These are phyloP conservation scores for Caenorhabditis tropicalis DNA, from an alignment of 1,140 invertebrate species.

Conservation along the genomic window DNA sequence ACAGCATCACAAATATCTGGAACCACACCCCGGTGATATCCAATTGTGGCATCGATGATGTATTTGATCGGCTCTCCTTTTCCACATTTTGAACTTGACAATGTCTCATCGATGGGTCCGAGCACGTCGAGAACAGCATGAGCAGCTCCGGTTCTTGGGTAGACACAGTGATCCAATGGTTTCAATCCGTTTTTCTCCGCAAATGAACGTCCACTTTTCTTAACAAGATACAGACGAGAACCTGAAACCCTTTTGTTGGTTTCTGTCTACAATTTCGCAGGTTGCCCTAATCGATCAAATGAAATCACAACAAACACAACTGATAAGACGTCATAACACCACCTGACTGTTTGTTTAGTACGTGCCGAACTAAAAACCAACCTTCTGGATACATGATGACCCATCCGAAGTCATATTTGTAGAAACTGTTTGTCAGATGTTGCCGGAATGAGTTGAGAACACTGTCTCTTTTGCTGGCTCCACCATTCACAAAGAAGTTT, in stretches of 20 bases:
- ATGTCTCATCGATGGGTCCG: constrained; percentile 55
- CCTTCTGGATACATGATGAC: constrained; percentile 70
- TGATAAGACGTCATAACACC: constrained; percentile 29
- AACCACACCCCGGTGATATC: constrained; percentile 65
- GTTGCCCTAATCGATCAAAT: background rate
- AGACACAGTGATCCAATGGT: constrained; percentile 64
- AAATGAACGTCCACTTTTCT: constrained; percentile 60
- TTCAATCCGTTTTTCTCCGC: constrained; percentile 64
- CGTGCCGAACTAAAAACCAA: background rate
- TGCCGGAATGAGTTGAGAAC: constrained; percentile 61
- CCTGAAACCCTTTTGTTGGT: constrained; percentile 43
- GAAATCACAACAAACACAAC: background rate
- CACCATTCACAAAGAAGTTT: constrained; percentile 67
- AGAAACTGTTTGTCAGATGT: constrained; percentile 62
- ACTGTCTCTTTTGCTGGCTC: constrained; percentile 56
- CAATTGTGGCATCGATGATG: constrained; percentile 66
- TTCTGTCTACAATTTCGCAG: background rate
- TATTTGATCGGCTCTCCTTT: constrained; percentile 65
- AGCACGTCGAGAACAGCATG: constrained; percentile 66
- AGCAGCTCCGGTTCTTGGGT: constrained; percentile 66
- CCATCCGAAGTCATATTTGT: constrained; percentile 65
- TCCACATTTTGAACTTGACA: constrained; percentile 11
- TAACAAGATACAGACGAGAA: constrained; percentile 65
- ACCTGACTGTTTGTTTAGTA: background rate
- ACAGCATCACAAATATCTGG: constrained; percentile 61